Conservation (phyloP, 2,113 vertebrate species). For the Piprites chloris region DNA sequence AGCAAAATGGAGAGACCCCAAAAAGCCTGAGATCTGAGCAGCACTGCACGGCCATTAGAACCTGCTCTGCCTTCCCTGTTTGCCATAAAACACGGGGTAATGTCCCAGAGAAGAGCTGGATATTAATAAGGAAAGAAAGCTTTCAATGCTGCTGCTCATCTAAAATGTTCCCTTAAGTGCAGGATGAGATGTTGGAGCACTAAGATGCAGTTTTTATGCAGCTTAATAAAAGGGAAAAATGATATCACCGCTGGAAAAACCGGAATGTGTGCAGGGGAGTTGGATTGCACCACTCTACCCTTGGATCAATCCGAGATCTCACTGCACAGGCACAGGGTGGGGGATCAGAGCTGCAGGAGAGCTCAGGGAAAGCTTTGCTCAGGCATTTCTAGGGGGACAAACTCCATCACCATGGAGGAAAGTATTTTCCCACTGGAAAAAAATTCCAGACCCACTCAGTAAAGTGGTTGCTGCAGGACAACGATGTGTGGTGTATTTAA, state of each 20-base stretch:
- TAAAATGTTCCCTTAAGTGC: conserved; percentile 15
- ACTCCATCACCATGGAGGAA: neutral
- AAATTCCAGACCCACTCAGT: neutral
- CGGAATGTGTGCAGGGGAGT: neutral
- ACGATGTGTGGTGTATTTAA: rapidly evolving
- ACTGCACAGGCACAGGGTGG: neutral
- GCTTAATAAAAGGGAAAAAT: conserved; percentile 42
- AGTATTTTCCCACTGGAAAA: neutral
- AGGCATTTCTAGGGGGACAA: neutral
- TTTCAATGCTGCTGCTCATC: conserved; percentile 6
- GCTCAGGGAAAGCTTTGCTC: neutral
- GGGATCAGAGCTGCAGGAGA: neutral
- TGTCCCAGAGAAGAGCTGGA: neutral
- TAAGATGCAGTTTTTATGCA: conserved; percentile 6
- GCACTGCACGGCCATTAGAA: neutral
- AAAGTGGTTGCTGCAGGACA: neutral
- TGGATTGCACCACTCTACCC: neutral
- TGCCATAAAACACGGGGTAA: neutral
- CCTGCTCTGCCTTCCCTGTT: neutral
- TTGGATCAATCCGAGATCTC: neutral
- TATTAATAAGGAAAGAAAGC: conserved; percentile 14
- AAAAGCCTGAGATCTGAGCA: neutral
- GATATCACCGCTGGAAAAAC: conserved; percentile 26
- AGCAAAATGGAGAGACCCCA: neutral
- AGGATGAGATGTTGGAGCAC: neutral